Percentiles rank a stretch among this genome's conserved stretches.
These are phyloP conservation scores for Salvelinus fontinalis DNA, from an alignment of 2,113 vertebrate genomes.

Conservation along the genomic window DNA sequence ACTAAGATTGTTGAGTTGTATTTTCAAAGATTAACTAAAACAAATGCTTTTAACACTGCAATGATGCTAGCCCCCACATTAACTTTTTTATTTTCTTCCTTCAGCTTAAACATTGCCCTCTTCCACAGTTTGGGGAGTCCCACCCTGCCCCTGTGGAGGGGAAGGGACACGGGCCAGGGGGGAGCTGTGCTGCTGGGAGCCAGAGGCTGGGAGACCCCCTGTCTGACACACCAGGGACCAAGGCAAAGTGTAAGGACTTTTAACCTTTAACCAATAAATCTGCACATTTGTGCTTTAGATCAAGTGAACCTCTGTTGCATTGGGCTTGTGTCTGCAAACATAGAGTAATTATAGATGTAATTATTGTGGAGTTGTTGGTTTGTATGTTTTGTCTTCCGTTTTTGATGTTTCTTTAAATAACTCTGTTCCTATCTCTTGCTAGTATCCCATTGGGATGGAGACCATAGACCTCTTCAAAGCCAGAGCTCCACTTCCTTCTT, in stretches of 20 bases:
- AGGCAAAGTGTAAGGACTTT: slow-evolving; percentile 56
- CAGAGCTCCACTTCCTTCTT: slow-evolving; percentile 52
- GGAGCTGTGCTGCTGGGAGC: slow-evolving; percentile 28
- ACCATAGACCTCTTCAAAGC: slow-evolving; percentile 40
- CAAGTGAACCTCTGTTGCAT: no score
- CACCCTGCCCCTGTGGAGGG: slow-evolving; percentile 13
- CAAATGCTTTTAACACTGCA: not conserved
- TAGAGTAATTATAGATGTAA: not conserved
- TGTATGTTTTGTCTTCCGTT: not conserved
- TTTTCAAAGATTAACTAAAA: no score
- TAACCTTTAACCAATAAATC: not conserved
- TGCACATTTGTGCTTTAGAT: no score
- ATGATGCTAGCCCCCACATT: no score
- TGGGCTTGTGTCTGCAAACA: not conserved
- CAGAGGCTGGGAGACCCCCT: slow-evolving; percentile 36
- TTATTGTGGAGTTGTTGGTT: not conserved
- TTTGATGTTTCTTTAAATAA: not conserved
- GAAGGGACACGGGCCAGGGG: slow-evolving; percentile 30
- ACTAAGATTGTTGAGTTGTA: no score
- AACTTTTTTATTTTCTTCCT: not conserved
- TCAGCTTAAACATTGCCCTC: slow-evolving; percentile 5
- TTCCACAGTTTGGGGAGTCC: slow-evolving; percentile 38
- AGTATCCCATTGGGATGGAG: slow-evolving; percentile 61
- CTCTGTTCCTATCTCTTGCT: not conserved
- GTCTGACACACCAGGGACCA: slow-evolving; percentile 43